Evolutionary conservation across 2,888 invertebrate species (phyloP).

Genomic region (Hyposoter didymator): DNA sequence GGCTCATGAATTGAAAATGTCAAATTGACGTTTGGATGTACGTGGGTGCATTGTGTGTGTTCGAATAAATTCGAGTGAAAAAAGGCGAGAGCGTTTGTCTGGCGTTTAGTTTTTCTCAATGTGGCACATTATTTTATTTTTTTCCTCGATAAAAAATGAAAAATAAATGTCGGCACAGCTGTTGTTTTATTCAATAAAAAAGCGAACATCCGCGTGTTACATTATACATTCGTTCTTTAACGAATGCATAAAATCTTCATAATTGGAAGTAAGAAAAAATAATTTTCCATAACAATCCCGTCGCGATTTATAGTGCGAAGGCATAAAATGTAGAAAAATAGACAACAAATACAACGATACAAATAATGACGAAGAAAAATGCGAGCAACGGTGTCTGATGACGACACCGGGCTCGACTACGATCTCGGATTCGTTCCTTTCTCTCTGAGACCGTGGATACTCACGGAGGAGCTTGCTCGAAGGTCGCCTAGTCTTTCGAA

Average conservation of each 20-base stretch:
- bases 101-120: neutral
- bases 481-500: constrained; percentile 66
- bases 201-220: constrained; percentile 7
- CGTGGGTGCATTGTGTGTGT: too few species aligned
- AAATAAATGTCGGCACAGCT: neutral
- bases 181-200: constrained; percentile 1
- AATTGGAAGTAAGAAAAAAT: constrained; percentile 8
- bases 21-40: too few species aligned
- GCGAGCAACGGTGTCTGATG: constrained; percentile 52
- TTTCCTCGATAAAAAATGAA: neutral
- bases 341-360: neutral
- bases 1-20: too few species aligned
- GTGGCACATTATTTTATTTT: neutral
- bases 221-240: constrained; percentile 9
- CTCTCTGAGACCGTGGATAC: constrained; percentile 55
- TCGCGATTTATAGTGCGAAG: neutral
- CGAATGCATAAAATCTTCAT: constrained; percentile 31
- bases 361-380: constrained; percentile 21
- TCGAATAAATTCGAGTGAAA: too few species aligned
- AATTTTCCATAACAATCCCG: neutral
- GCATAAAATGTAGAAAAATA: neutral
- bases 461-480: constrained; percentile 47
- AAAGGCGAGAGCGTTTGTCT: neutral
- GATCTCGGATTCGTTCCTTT: constrained; percentile 64
- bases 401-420: constrained; percentile 45